These are phyloP conservation scores for Kradibia gibbosae DNA, from an alignment of 1,140 invertebrate genomes.

Conservation along the genomic window DNA sequence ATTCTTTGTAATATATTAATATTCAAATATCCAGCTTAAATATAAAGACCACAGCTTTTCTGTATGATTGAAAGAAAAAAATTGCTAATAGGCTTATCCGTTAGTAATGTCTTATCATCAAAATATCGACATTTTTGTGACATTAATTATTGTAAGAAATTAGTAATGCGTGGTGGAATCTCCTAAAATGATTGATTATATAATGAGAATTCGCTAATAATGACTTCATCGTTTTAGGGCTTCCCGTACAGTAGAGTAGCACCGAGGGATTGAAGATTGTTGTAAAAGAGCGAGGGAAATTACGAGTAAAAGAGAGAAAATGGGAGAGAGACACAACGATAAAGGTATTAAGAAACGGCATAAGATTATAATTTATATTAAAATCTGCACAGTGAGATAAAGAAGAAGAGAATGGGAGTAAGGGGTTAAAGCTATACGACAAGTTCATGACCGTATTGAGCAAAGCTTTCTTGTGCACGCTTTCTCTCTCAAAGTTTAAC, in stretches of 20 bases:
- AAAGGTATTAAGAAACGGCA: conserved; percentile 71
- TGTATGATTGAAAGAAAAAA: too few relatives aligned
- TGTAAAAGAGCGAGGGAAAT: neutral
- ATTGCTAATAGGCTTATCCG: neutral
- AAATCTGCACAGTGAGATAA: conserved; percentile 72
- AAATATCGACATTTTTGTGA: conserved; percentile 53
- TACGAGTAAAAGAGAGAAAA: neutral
- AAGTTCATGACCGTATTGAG: conserved; percentile 51
- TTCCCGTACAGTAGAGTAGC: conserved; percentile 51
- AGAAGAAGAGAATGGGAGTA: conserved; percentile 58
- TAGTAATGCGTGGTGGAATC: conserved; percentile 59
- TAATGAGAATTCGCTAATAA: conserved; percentile 72
- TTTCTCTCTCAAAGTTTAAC: conserved; percentile 60
- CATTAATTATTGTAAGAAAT: conserved; percentile 71
- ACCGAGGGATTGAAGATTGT: conserved; percentile 41
- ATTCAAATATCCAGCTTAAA: too few relatives aligned
- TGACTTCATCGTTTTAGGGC: conserved; percentile 64
- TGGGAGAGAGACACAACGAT: conserved; percentile 47
- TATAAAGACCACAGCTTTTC: too few relatives aligned
- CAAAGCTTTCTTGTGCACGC: conserved; percentile 47
- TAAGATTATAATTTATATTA: conserved; percentile 74
- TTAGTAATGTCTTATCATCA: neutral
- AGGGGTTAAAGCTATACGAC: conserved; percentile 43
- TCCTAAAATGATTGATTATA: conserved; percentile 69
- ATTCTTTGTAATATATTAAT: too few relatives aligned